A percentile compares a stretch with the other conserved stretches of the same genome.
phyloP scores from a whole-genome alignment of 2,113 vertebrate genomes.

The Coptodon bakossiorum region DNA sequence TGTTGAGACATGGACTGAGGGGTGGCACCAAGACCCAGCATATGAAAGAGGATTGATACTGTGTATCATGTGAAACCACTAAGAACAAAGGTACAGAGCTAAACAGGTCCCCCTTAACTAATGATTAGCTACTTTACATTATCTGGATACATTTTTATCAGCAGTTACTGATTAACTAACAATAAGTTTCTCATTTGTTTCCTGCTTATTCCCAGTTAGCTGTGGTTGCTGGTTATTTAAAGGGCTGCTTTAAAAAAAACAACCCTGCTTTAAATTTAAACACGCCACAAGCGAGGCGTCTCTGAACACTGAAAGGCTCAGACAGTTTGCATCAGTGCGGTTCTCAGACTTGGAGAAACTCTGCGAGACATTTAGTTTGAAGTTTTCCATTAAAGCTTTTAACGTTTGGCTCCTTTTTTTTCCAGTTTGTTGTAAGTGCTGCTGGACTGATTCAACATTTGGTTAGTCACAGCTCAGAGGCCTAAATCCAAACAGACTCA shows the following conservation, averaged over 20 bases:
- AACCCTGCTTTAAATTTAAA: background rate
- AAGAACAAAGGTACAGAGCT: background rate
- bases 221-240: background rate
- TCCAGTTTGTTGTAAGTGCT: background rate
- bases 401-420: background rate
- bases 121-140: background rate
- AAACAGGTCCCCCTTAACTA: fast-evolving
- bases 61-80: background rate
- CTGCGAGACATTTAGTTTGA: background rate
- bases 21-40: background rate
- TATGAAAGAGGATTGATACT: background rate
- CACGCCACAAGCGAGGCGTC: fast-evolving
- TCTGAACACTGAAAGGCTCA: background rate
- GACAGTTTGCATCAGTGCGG: fast-evolving
- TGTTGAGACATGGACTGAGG: background rate
- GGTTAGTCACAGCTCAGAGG: constrained; percentile 21
- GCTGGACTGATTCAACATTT: background rate
- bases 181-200: background rate
- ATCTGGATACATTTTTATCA: background rate
- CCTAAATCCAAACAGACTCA: background rate
- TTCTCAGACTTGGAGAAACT: background rate
- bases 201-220: background rate
- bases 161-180: background rate
- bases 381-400: background rate
- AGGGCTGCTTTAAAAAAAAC: fast-evolving